Percentiles rank a stretch among this genome's conserved stretches.
Evolutionary conservation across 2,888 invertebrate genomes (phyloP).

Genomic region (Merodon equestris): DNA sequence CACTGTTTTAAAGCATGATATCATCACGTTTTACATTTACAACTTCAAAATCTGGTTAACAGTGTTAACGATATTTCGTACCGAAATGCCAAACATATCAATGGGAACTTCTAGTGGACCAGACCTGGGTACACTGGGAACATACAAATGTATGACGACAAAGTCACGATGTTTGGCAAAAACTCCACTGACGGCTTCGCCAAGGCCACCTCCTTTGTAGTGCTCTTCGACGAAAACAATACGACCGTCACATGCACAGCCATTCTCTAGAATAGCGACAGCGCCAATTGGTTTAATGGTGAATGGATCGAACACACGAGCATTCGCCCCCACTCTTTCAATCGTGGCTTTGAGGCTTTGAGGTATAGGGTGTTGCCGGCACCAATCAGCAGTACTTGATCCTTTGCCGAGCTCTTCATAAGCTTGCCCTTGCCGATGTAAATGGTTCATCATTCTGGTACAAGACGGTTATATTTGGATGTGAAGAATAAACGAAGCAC

Average conservation of each 20-base stretch:
- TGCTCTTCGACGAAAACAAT: conserved; percentile 98
- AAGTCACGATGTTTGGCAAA: conserved; percentile 86
- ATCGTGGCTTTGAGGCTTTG: conserved; percentile 93
- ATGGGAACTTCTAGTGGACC: conserved; percentile 93
- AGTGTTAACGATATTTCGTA: conserved; percentile 87
- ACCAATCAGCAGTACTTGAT: conserved; percentile 92
- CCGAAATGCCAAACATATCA: conserved; percentile 93
- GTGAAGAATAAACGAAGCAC: conserved; percentile 96
- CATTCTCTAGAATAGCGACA: conserved; percentile 86
- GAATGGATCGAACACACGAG: conserved; percentile 95
- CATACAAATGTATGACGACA: conserved; percentile 88
- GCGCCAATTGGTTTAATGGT: conserved; percentile 97
- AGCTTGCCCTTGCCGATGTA: conserved; percentile 89
- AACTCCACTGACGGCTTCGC: conserved; percentile 94
- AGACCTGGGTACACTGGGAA: conserved; percentile 92
- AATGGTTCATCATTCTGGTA: conserved; percentile 92
- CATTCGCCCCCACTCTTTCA: conserved; percentile 84
- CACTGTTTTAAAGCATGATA: neutral
- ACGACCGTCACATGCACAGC: conserved; percentile 87
- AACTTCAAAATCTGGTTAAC: conserved; percentile 83
- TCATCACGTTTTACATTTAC: conserved; percentile 70
- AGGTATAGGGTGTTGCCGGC: conserved; percentile 94
- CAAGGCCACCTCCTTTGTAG: conserved; percentile 88
- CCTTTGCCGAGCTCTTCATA: conserved; percentile 86
- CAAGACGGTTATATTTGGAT: conserved; percentile 92